Evolutionary conservation across 1,140 invertebrate genomes (phyloP), one percentile per base, ranked within the genome.

Genomic region (Drosophila saltans): DNA sequence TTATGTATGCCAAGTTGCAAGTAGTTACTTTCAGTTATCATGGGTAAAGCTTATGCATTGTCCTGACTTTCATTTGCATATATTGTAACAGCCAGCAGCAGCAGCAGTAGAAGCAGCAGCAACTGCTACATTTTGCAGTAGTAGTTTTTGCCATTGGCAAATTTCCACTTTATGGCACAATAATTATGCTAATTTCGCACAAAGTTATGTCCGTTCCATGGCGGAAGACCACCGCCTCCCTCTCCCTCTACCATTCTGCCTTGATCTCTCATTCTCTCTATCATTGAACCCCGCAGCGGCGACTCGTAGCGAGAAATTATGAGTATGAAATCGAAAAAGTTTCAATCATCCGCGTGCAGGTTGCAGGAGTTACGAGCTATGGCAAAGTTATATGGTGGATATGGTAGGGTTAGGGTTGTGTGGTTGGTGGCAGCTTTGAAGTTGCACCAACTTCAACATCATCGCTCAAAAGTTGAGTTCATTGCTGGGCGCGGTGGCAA

Each of bases 321-420:
- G 84, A 88, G 83, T 76, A 75, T 70, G 84, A 88, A 88, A 88
- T 88, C 83, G 84, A 88, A 88, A 89, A 88, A 88, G 83, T 88
- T 88, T 88, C 83, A 88, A 89, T 88, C 84, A 80, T 72, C 48
- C 73, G 69, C 60, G 59, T 76, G 66, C 70, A 64, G 70, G 75
- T 59, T 68, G 79, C 56, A 52, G 57, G 77, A 82, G 81, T 75
- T 80, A 66, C 64, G 43, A 26, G 56, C 67, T 60, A 39, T n/a
- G 45, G 60, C 52, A 76, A 72, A 72, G 69, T 79, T 76, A 36
- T 36, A 36, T 36, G 33, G 33, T 36, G 6, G 33, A 36, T 4
- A 36, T 36, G 33, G 33, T 36, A 36, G 33, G 33, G 33, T 36
- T 36, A 3, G 33, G 6, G 33, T 7, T 36, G 6, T 36, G 33